Base-by-base conservation (phyloP, 2,888 invertebrate species). In the Eurytoma adleriae region DNA sequence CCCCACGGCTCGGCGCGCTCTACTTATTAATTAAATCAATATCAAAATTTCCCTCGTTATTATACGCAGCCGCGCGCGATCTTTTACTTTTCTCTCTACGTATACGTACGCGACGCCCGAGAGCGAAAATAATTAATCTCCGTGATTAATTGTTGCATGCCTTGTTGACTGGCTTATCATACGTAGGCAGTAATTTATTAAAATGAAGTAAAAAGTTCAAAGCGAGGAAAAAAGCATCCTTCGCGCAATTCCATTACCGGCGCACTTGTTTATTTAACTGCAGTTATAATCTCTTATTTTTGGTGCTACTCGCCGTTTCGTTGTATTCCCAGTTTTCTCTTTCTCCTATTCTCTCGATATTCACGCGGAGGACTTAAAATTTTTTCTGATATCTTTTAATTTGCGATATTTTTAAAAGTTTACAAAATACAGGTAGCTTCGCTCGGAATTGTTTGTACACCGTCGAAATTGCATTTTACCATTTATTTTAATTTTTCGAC, bases 91-190 rank as follows among this genome's bases (percentile, higher is more conserved):
- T 48, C 54, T 73, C 54, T 52, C 52, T 12, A 20, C 16, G n/a
- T 13, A 5, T 61, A 7, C 24, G 16, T 27, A 20, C 40, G 54
- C 74, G 67, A n/a, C 30, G 27, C 16, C 13, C 16, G 62, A 3
- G 16, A 27, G 50, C 27, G 13, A 72, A 78, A 78, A 61, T 78
- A 68, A 78, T 78, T 72, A 78, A 78, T 78, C 72, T 78, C 48
- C 30, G 61, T 72, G 78, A 78, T 78, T 78, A 78, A 78, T 78
- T 3, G 78, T 20, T 40, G 48, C 40, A 52, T 12, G 16, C 50
- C 3, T 50, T 10, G 3, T 3, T 20, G 72, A 5, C 10, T 16
- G 16, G 52, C 57, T 18, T 20, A 64, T 62, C 72, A 40, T 40
- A 24, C 64, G 14, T 20, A 40, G 52, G 24, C 50, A 75, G 57